A percentile compares a stretch with the other conserved stretches of the same genome.
Conservation (phyloP, 2,888 invertebrate species). For the Nasonia oneida region DNA sequence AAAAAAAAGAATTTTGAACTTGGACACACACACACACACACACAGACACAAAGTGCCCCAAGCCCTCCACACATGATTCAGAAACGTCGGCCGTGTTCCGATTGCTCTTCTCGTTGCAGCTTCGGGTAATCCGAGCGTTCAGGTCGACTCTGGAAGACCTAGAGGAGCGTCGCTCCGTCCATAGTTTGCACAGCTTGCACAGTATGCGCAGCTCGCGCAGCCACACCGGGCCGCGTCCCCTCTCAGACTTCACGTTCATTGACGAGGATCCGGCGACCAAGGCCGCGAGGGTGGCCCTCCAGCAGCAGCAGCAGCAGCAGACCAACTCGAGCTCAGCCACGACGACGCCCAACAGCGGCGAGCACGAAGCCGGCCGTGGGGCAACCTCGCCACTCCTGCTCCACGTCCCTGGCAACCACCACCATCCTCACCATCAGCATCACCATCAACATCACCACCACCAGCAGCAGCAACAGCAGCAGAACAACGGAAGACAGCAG, state of each 20-base stretch:
- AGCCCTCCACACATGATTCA: conserved; percentile 36
- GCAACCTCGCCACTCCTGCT: conserved; percentile 76
- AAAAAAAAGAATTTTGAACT: background rate
- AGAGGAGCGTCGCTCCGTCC: conserved; percentile 98
- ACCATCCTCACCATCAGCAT: conserved; percentile 67
- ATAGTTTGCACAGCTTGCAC: conserved; percentile 97
- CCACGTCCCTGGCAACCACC: conserved; percentile 74
- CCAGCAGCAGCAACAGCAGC: conserved; percentile 68
- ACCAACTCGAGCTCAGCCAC: conserved; percentile 78
- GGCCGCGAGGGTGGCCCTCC: conserved; percentile 69
- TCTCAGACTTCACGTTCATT: conserved; percentile 92
- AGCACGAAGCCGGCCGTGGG: conserved; percentile 67
- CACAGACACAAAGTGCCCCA: background rate
- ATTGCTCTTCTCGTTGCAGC: conserved; percentile 87
- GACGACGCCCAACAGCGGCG: conserved; percentile 80
- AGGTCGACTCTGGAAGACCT: conserved; percentile 99
- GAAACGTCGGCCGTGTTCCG: conserved; percentile 61
- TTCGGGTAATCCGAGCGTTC: conserved; percentile 99
- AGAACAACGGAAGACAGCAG: conserved; percentile 71
- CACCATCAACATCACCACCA: conserved; percentile 68
- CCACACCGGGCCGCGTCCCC: conserved; percentile 87
- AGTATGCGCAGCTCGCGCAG: conserved; percentile 90
- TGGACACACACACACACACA: background rate
- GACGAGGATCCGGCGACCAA: conserved; percentile 84
- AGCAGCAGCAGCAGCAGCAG: conserved; percentile 54